Evolutionary conservation across 2,888 invertebrate species (phyloP).

Genomic region (Timema cristinae): DNA sequence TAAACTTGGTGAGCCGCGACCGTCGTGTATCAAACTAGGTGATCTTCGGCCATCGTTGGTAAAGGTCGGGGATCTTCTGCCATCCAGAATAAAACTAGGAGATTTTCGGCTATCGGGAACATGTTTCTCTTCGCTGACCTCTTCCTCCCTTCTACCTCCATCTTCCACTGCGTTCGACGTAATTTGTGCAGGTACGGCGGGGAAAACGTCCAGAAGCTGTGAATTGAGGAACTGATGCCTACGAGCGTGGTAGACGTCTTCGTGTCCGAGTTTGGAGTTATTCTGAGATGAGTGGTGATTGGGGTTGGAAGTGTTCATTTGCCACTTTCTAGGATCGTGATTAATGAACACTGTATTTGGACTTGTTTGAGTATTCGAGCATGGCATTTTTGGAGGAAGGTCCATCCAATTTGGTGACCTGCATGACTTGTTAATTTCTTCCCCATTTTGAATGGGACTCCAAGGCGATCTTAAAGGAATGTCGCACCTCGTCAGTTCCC

Average conservation of each 20-base stretch:
- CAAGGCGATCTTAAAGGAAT: too few relatives aligned
- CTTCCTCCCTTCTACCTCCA: background rate
- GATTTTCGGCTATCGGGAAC: background rate
- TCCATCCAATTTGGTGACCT: too few relatives aligned
- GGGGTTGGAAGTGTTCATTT: too few relatives aligned
- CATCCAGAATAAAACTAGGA: background rate
- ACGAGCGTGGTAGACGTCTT: conserved; percentile 51
- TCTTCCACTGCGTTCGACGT: conserved; percentile 14
- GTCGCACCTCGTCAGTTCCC: too few relatives aligned
- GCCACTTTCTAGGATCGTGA: too few relatives aligned
- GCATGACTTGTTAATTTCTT: too few relatives aligned
- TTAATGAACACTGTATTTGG: too few relatives aligned
- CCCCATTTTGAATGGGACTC: too few relatives aligned
- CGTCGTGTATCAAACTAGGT: background rate
- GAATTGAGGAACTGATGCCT: conserved; percentile 52
- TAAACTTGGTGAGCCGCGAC: background rate
- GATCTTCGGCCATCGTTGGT: background rate
- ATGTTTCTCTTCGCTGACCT: background rate
- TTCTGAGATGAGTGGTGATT: too few relatives aligned
- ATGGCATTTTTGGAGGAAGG: too few relatives aligned
- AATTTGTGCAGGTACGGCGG: conserved; percentile 6
- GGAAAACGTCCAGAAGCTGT: conserved; percentile 37
- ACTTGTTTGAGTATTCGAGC: too few relatives aligned
- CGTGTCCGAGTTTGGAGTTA: conserved; percentile 30
- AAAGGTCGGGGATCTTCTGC: background rate